A percentile compares a stretch with the other conserved stretches of the same genome.
phyloP scores from a whole-genome alignment of 2,113 vertebrate genomes.

The Hyaena hyaena region DNA sequence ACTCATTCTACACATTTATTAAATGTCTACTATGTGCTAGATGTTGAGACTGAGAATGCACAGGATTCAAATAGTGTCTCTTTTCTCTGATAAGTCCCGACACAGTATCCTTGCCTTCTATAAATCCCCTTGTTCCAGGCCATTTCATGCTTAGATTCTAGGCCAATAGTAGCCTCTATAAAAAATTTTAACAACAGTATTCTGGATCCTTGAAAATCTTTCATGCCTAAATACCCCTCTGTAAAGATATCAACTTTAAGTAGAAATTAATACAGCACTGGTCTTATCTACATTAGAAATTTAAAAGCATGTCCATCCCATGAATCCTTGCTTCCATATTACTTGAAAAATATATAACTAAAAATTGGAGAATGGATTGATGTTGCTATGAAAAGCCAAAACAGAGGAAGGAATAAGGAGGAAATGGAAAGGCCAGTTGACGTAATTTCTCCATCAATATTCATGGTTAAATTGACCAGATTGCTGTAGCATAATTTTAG shows the following conservation, averaged over 20 bases:
- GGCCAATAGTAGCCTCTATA: background rate
- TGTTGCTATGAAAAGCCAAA: constrained; percentile 10
- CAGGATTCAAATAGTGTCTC: background rate
- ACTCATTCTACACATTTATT: background rate
- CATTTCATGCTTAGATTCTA: background rate
- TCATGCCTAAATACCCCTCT: background rate
- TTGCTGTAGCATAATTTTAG: constrained; percentile 56
- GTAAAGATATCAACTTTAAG: background rate
- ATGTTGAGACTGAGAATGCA: background rate
- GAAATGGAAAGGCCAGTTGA: constrained; percentile 49
- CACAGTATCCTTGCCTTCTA: background rate
- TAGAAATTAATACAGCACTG: background rate
- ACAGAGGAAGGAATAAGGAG: constrained; percentile 29
- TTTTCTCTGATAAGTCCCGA: background rate
- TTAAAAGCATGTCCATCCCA: background rate
- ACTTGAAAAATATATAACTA: background rate
- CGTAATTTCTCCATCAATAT: background rate
- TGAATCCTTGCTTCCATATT: background rate
- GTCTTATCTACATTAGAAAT: background rate
- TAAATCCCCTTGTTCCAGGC: background rate
- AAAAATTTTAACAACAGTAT: background rate
- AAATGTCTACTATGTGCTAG: background rate
- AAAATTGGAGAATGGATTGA: background rate
- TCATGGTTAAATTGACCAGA: constrained; percentile 59
- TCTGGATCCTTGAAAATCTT: background rate